phyloP scores from a whole-genome alignment of 37 sponge, comb jelly and placozoan genomes.

The Haliclona indistincta region DNA sequence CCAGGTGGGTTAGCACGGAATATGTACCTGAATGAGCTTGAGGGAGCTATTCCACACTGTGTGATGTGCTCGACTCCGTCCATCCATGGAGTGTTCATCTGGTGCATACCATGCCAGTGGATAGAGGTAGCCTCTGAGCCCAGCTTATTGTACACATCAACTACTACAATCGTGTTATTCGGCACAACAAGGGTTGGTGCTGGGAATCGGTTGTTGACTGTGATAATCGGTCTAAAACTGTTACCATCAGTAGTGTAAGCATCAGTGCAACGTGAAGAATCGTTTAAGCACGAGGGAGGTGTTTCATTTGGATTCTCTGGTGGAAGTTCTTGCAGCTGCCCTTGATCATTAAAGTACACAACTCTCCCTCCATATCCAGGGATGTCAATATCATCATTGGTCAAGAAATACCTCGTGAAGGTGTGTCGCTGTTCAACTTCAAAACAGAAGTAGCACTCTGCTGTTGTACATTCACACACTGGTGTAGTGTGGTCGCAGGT shows the following conservation, averaged over 20 bases:
- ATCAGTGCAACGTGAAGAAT: too few relatives aligned
- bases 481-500: too few relatives aligned
- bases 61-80: conserved; percentile 60
- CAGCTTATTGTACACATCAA: conserved; percentile 49
- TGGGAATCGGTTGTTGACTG: conserved; percentile 35
- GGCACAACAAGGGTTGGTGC: conserved; percentile 52
- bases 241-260: conserved; percentile 27
- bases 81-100: conserved; percentile 47
- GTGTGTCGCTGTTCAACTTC: too few relatives aligned
- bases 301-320: too few relatives aligned
- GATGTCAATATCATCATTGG: too few relatives aligned
- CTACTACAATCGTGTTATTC: conserved; percentile 8
- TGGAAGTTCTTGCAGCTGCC: too few relatives aligned
- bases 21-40: conserved; percentile 33
- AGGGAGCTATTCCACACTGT: conserved; percentile 49
- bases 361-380: too few relatives aligned
- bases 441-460: too few relatives aligned
- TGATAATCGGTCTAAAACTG: conserved; percentile 29
- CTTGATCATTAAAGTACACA: too few relatives aligned
- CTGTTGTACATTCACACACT: too few relatives aligned
- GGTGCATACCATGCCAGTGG: conserved; percentile 73
- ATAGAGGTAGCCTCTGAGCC: conserved; percentile 32
- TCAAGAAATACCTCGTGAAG: too few relatives aligned
- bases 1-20: conserved; percentile 53
- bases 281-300: too few relatives aligned